phyloP scores from a whole-genome alignment of 2,888 invertebrate species.

The Hanleya hanleyi region DNA sequence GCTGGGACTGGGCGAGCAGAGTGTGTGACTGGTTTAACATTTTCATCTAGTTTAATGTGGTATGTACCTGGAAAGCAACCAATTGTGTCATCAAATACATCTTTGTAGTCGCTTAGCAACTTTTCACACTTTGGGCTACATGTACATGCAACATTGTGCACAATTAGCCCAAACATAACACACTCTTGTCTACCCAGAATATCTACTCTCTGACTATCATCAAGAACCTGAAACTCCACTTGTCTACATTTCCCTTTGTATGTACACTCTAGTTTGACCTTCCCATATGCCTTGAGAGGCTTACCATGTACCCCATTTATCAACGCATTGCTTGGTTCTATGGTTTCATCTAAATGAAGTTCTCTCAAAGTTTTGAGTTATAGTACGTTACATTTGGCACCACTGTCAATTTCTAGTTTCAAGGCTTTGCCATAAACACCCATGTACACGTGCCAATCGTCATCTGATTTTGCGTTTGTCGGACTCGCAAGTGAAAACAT shows the following conservation, averaged over 20 bases:
- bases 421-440: not conserved
- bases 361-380: not conserved
- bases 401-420: too few relatives aligned
- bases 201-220: not conserved
- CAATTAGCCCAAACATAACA: not conserved
- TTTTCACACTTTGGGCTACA: constrained; percentile 3
- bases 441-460: constrained; percentile 8
- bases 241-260: too few relatives aligned
- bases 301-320: too few relatives aligned
- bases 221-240: not conserved
- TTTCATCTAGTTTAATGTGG: constrained; percentile 25
- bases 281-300: too few relatives aligned
- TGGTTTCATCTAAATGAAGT: too few relatives aligned
- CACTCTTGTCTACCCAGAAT: not conserved
- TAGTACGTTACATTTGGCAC: constrained; percentile 13
- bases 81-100: constrained; percentile 26
- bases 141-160: too few relatives aligned
- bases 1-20: constrained; percentile 26
- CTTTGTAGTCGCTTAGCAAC: constrained; percentile 4
- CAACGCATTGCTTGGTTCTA: too few relatives aligned
- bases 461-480: too few relatives aligned
- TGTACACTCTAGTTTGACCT: too few relatives aligned
- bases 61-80: constrained; percentile 31
- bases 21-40: constrained; percentile 23
- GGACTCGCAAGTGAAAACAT: too few relatives aligned